These are phyloP conservation scores for Fundulus diaphanus DNA, from an alignment of 2,797 vertebrate genomes.

Conservation along the genomic window DNA sequence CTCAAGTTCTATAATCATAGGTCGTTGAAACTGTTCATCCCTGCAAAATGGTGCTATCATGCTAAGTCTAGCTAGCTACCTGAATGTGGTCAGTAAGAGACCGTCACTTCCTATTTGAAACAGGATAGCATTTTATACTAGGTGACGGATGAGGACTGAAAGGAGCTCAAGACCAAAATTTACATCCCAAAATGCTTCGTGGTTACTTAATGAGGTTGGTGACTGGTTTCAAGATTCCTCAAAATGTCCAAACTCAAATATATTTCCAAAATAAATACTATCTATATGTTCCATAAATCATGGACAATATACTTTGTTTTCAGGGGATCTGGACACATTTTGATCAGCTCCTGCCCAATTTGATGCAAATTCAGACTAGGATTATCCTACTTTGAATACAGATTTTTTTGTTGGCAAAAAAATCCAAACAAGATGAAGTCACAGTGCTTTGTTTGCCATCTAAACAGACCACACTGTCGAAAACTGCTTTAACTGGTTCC, in stretches of 20 bases:
- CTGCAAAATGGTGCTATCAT: background rate
- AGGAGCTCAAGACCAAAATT: background rate
- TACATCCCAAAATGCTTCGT: conserved; percentile 14
- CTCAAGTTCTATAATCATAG: background rate
- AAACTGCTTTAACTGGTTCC: background rate
- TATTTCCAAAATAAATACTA: background rate
- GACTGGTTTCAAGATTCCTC: conserved; percentile 25
- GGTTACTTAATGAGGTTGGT: conserved; percentile 44
- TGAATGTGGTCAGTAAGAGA: conserved; percentile 17
- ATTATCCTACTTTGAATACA: background rate
- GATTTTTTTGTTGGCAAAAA: background rate
- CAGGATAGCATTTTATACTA: conserved; percentile 34
- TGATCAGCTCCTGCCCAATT: background rate
- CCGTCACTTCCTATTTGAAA: conserved; percentile 33
- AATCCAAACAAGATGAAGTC: background rate
- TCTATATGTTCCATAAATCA: background rate
- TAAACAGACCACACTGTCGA: background rate
- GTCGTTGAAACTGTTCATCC: background rate
- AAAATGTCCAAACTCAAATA: background rate
- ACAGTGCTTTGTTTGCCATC: background rate
- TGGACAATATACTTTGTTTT: background rate
- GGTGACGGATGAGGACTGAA: conserved; percentile 24
- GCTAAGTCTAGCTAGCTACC: background rate
- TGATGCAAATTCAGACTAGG: background rate
- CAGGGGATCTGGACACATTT: background rate